Percentiles rank a stretch among this genome's conserved stretches.
These are phyloP conservation scores for Diplodus sargus DNA, from an alignment of 2,797 vertebrate genomes.

Conservation along the genomic window DNA sequence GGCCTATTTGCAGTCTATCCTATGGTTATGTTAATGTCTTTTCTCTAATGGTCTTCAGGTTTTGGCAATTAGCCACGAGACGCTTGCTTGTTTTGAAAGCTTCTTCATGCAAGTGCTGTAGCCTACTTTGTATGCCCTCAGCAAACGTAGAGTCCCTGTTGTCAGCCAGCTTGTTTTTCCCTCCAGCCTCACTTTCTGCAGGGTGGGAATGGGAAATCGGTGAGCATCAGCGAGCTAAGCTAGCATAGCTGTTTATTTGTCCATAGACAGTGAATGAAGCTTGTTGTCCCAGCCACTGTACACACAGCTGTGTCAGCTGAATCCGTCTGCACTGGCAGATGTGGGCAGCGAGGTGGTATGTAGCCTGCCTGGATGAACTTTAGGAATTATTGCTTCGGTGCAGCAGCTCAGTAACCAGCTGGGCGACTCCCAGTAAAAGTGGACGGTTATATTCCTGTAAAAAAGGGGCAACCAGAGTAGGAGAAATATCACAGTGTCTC, in stretches of 20 bases:
- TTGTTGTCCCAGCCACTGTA: constrained; percentile 50
- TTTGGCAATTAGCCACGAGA: constrained; percentile 6
- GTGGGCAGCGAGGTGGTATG: constrained; percentile 51
- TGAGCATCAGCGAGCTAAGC: constrained; percentile 40
- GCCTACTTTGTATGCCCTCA: constrained; percentile 64
- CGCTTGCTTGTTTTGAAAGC: constrained; percentile 24
- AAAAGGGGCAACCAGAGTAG: background rate
- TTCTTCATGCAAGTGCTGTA: constrained; percentile 24
- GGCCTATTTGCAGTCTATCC: background rate
- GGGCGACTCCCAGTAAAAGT: background rate
- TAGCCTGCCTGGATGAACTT: constrained; percentile 39
- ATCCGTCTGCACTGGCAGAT: constrained; percentile 45
- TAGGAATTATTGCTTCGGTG: constrained; percentile 27
- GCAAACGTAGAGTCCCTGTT: constrained; percentile 39
- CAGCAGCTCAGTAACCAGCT: background rate
- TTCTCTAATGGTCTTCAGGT: constrained; percentile 14
- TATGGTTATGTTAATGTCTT: constrained; percentile 15
- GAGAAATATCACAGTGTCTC: background rate
- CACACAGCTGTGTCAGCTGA: constrained; percentile 62
- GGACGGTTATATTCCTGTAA: background rate
- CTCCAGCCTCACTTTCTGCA: constrained; percentile 37
- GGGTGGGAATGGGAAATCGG: constrained; percentile 7
- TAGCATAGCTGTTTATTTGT: constrained; percentile 59
- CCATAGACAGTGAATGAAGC: constrained; percentile 51
- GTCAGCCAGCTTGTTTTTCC: constrained; percentile 44